phyloP scores from a whole-genome alignment of 2,888 invertebrate species.

The Chironomus riparius region DNA sequence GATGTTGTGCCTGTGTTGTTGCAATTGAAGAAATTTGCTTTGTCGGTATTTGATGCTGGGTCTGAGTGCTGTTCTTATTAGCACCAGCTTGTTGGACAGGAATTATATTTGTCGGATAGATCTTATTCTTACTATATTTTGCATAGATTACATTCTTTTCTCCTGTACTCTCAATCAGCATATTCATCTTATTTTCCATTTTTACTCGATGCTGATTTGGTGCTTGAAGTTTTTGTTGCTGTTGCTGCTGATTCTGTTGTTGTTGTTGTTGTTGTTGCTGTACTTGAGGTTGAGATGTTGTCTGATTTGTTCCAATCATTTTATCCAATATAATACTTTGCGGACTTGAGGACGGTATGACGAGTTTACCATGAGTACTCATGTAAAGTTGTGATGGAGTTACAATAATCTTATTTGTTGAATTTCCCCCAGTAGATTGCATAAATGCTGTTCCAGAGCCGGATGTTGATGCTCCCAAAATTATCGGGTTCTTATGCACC shows the following conservation, averaged over 20 bases:
- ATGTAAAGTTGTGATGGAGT: slow-evolving; percentile 15
- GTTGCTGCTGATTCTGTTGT: slow-evolving; percentile 30
- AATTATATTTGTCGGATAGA: slow-evolving; percentile 29
- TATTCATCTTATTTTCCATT: slow-evolving; percentile 30
- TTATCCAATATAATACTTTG: slow-evolving; percentile 24
- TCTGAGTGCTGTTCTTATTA: slow-evolving; percentile 1
- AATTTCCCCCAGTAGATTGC: not conserved
- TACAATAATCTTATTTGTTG: slow-evolving; percentile 15
- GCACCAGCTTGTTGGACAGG: slow-evolving; percentile 26
- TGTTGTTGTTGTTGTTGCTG: not conserved
- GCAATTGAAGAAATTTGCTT: not conserved
- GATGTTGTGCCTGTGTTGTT: slow-evolving; percentile 1
- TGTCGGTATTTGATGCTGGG: not conserved
- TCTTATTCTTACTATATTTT: slow-evolving; percentile 20
- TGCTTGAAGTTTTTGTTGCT: slow-evolving; percentile 32
- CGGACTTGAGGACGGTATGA: slow-evolving; percentile 18
- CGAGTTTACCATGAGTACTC: slow-evolving; percentile 11
- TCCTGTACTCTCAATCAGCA: slow-evolving; percentile 30
- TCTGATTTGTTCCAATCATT: slow-evolving; percentile 32
- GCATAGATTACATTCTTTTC: slow-evolving; percentile 39
- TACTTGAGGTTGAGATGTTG: slow-evolving; percentile 32
- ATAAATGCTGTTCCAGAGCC: not conserved
- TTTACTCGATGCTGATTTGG: slow-evolving; percentile 30
- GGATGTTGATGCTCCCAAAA: slow-evolving; percentile 7
- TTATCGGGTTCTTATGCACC: slow-evolving; percentile 17